Evolutionary conservation across 2,113 vertebrate species (phyloP).

Genomic region (Hypomesus transpacificus): DNA sequence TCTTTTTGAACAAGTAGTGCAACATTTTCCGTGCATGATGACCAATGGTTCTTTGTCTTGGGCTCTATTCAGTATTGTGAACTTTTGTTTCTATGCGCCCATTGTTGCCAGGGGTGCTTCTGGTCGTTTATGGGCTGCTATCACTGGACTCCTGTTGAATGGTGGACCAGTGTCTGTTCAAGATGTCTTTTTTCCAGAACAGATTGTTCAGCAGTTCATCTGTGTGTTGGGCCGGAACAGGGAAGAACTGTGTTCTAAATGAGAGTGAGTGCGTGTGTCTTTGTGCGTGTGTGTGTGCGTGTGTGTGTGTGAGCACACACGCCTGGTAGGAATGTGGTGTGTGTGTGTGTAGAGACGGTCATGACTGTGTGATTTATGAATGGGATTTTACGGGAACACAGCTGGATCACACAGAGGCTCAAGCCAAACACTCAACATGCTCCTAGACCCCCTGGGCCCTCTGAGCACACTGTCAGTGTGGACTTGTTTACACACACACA

Average conservation of each 20-base stretch:
- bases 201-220: constrained; percentile 44
- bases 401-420: background rate
- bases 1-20: constrained; percentile 46
- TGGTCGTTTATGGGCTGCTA: constrained; percentile 50
- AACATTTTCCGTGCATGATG: constrained; percentile 49
- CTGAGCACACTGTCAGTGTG: constrained; percentile 5
- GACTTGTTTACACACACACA: constrained; percentile 2
- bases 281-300: background rate
- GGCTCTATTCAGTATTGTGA: constrained; percentile 46
- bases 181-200: constrained; percentile 44
- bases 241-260: constrained; percentile 4
- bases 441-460: background rate
- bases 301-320: background rate
- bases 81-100: constrained; percentile 51
- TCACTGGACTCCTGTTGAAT: constrained; percentile 18
- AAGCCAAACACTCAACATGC: background rate
- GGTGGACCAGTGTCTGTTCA: constrained; percentile 17
- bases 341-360: background rate
- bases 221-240: background rate
- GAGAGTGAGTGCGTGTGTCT: background rate
- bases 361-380: constrained; percentile 15
- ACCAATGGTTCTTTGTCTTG: constrained; percentile 58
- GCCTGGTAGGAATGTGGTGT: background rate
- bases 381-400: background rate
- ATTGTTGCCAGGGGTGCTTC: constrained; percentile 56